Percentiles rank a stretch among this genome's conserved stretches.
Evolutionary conservation across 2,797 vertebrate species (phyloP).

Genomic region (Phylloscopus collybita): DNA sequence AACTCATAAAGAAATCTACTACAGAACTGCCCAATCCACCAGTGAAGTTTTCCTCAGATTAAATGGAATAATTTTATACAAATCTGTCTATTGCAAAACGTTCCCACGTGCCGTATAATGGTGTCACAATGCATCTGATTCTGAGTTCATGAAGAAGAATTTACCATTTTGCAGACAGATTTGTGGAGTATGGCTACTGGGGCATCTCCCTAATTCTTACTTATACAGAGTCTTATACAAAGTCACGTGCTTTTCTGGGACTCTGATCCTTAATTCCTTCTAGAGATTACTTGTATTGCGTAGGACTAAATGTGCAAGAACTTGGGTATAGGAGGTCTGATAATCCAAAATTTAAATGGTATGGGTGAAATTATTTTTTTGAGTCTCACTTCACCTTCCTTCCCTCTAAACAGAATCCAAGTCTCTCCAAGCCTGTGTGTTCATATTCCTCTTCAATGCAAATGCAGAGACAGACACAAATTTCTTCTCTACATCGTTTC

Average conservation of each 20-base stretch:
- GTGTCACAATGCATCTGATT: neutral
- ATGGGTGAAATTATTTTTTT: neutral
- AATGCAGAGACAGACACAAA: neutral
- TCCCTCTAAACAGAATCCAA: neutral
- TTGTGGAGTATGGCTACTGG: neutral
- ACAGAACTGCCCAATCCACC: neutral
- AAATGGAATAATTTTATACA: neutral
- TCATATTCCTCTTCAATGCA: neutral
- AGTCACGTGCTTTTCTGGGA: neutral
- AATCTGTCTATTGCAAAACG: neutral
- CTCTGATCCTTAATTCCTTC: neutral
- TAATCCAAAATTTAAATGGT: neutral
- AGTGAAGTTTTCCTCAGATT: neutral
- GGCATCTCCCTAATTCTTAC: neutral
- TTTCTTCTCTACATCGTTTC: neutral
- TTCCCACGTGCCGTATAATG: neutral
- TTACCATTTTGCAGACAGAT: neutral
- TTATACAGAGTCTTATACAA: neutral
- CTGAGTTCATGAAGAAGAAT: neutral
- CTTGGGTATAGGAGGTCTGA: neutral
- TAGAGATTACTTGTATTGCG: neutral
- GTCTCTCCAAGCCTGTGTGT: neutral
- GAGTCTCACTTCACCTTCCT: neutral
- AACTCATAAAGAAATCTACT: neutral
- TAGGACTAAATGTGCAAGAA: neutral